Evolutionary conservation across 2,113 vertebrate genomes (phyloP).

Genomic region (Spea bombifrons): DNA sequence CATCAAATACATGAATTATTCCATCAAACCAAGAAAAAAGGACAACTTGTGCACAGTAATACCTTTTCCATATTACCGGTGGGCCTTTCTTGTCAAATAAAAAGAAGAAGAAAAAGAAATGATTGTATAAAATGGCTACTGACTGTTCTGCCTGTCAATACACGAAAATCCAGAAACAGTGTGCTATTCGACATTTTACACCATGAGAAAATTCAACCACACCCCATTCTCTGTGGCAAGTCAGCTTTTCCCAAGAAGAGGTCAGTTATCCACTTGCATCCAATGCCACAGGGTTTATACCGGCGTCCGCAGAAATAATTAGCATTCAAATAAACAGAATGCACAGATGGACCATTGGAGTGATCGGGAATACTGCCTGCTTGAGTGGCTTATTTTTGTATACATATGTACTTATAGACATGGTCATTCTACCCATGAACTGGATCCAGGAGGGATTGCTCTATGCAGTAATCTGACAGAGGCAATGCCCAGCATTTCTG

Average conservation of each 20-base stretch:
- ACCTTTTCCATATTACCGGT: neutral
- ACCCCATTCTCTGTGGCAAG: slow-evolving; percentile 36
- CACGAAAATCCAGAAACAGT: slow-evolving; percentile 2
- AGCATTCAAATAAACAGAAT: neutral
- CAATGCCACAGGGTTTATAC: neutral
- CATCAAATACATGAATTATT: neutral
- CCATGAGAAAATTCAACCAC: slow-evolving; percentile 42
- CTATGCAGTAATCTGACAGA: neutral
- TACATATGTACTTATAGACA: neutral
- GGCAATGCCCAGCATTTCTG: neutral
- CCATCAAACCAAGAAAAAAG: neutral
- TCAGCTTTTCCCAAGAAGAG: slow-evolving; percentile 26
- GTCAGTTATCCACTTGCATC: slow-evolving; percentile 19
- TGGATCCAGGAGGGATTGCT: neutral
- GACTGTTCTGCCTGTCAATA: neutral
- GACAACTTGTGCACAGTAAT: neutral
- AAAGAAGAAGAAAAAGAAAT: neutral
- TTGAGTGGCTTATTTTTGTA: neutral
- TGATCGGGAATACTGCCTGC: neutral
- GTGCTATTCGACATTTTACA: slow-evolving; percentile 16
- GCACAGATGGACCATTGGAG: neutral
- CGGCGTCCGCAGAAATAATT: neutral
- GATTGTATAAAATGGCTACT: slow-evolving; percentile 16
- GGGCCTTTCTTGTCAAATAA: neutral
- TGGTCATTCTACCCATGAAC: neutral